These are phyloP conservation scores for Tor tambroides DNA, from an alignment of 2,113 vertebrate genomes.

Conservation along the genomic window DNA sequence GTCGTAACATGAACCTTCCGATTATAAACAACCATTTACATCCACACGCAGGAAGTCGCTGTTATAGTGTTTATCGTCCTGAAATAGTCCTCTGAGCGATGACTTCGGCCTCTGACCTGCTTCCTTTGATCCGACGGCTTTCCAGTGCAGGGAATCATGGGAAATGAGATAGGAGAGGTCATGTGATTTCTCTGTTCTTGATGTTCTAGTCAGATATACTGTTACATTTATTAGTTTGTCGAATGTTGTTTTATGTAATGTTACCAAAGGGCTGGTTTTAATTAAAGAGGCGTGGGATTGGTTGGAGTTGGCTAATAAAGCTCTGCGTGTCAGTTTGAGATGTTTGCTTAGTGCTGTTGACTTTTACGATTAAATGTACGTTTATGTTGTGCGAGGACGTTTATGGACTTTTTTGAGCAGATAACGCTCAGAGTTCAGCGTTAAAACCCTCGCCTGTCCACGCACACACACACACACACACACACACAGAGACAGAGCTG, in stretches of 20 bases:
- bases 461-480: neutral
- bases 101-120: neutral
- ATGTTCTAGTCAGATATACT: neutral
- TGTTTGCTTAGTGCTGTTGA: conserved; percentile 15
- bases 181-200: neutral
- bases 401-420: conserved; percentile 56
- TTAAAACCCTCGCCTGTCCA: neutral
- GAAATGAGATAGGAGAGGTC: neutral
- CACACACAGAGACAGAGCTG: neutral
- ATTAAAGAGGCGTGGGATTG: neutral
- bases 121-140: neutral
- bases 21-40: conserved; percentile 4
- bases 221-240: neutral
- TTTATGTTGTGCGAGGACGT: conserved; percentile 57
- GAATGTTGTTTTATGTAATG: neutral
- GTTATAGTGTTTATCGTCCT: conserved; percentile 21
- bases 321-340: conserved; percentile 6
- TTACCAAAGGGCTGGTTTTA: neutral
- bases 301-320: neutral
- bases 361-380: conserved; percentile 38
- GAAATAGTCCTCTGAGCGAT: neutral
- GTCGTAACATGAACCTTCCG: neutral
- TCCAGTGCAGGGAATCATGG: conserved; percentile 1
- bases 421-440: conserved; percentile 52
- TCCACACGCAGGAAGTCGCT: conserved; percentile 14